These are phyloP conservation scores for Apotomis betuletana DNA, from an alignment of 2,888 invertebrate species.

Conservation along the genomic window DNA sequence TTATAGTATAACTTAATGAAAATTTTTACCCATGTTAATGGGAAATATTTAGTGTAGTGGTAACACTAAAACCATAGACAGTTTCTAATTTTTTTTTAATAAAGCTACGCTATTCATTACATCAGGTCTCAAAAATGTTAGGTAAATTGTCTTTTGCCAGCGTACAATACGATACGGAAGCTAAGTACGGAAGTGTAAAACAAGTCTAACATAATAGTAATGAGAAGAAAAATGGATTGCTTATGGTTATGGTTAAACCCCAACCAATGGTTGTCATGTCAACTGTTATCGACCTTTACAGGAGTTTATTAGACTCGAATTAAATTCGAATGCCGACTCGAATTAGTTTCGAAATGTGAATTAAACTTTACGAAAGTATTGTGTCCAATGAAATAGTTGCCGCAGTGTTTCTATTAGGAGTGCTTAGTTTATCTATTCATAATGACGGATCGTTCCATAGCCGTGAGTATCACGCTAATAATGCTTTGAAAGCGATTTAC, in stretches of 20 bases:
- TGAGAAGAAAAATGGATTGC: neutral
- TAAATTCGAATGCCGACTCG: conserved; percentile 48
- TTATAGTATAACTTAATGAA: too few relatives aligned
- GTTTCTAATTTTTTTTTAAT: neutral
- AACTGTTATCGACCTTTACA: conserved; percentile 58
- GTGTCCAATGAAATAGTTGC: neutral
- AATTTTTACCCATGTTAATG: too few relatives aligned
- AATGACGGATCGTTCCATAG: conserved; percentile 73
- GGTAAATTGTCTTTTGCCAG: neutral
- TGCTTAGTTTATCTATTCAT: conserved; percentile 37
- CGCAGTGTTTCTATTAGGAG: neutral
- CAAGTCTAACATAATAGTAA: neutral
- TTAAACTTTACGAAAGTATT: conserved; percentile 29
- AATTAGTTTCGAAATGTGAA: conserved; percentile 40
- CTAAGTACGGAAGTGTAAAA: conserved; percentile 24
- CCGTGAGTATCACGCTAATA: conserved; percentile 58
- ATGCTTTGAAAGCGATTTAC: conserved; percentile 13
- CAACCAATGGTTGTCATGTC: conserved; percentile 71
- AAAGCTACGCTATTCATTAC: conserved; percentile 9
- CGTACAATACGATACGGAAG: neutral
- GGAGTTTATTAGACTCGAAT: conserved; percentile 48
- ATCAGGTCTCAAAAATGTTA: neutral
- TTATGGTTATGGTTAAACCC: conserved; percentile 49
- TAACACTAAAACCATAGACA: conserved; percentile 18
- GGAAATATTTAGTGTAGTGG: neutral